Evolutionary conservation across 2,797 vertebrate genomes (phyloP), one percentile per base, ranked within the genome.

Genomic region (Melanotaenia nigrans): DNA sequence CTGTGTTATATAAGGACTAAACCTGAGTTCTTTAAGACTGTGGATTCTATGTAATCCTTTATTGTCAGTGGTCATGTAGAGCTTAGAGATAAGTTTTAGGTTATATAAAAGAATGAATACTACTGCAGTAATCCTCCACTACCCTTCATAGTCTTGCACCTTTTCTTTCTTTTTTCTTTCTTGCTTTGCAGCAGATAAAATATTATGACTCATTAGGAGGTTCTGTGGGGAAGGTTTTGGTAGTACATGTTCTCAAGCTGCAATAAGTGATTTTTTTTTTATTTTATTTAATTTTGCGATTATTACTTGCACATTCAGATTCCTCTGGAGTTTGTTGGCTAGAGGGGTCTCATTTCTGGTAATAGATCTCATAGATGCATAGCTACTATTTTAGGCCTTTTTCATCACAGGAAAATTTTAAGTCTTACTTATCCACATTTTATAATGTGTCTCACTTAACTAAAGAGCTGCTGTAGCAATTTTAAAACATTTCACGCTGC

Each of bases 11-110:
- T 73, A 75, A 87, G 66, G 13, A n/a, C 72, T 85, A 70, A 88
- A 67, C 73, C 72, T 40, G 59, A 62, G 42, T 72, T 62, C 58
- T 82, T 76, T 64, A 62, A 47, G 71, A 83, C 68, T 79, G 64
- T 54, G 71, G 77, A 61, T 72, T 73, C 45, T 69, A 36, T 82
- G 73, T 85, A 85, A 89, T 89, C 82, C 71, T 45, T 82, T 74
- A 73, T 82, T 84, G 73, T 89, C 73, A 65, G 62, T 53, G 47
- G 66, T 58, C 68, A 53, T 83, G 47, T 68, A n/a, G 62, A 66
- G 79, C 55, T 80, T 65, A 78, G 67, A 77, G 42, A 56, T 74
- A 61, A 60, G 73, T 76, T 79, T 78, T 53, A 61, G 32, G 61
- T 55, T 68, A 7, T 38, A 59, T 38, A 75, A 81, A 83, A 71